Base-by-base conservation (phyloP, 2,888 invertebrate species). In the Cyrtodaria siliqua region DNA sequence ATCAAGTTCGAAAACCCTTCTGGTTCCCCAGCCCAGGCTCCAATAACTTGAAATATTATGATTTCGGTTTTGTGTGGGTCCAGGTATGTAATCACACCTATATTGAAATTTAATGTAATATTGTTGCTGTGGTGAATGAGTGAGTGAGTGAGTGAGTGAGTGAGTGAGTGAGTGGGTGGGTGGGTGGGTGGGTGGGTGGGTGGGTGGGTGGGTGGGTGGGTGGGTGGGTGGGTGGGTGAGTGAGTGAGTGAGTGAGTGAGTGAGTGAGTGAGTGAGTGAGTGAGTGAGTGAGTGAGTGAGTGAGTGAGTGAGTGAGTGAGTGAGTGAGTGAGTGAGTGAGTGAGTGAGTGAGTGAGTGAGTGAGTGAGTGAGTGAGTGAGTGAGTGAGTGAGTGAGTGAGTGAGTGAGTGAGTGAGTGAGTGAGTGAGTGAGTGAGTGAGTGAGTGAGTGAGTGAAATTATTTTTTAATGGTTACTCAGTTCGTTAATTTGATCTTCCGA, bases 41-140 rank as follows among this genome's bases (percentile, higher is more conserved):
- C 1, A 60, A 79, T 24, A 89, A 89, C 40, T 92, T 93, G 76
- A 85, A 90, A 26, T 94, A 94, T 83, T 94, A 94, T 83, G 93
- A 93, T 84, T 96, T 96, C 67, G 94, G 94, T 9, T 94, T 93
- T 85, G 91, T 93, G 38, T 94, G 93, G 93, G 91, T 94, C 57
- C 93, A 93, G 91, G 93, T 93, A 79, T 33, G 40, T 53, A 18
- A 23, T 16, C 14, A 26, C 8, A 12, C 40, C 8, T 12, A n/a
- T n/a, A n/a, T n/a, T n/a, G n/a, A n/a, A n/a, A n/a, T n/a, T n/a
- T n/a, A n/a, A 40, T 40, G 40, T 40, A 40, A 40, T 40, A 40
- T 40, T 40, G 40, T 40, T 12, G 9, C 9, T 40, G n/a, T n/a
- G n/a, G n/a, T n/a, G n/a, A n/a, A n/a, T n/a, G n/a, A n/a, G n/a